These are phyloP conservation scores for Enteromius afrohamiltoni DNA, from an alignment of 2,797 vertebrate genomes.

Conservation along the genomic window DNA sequence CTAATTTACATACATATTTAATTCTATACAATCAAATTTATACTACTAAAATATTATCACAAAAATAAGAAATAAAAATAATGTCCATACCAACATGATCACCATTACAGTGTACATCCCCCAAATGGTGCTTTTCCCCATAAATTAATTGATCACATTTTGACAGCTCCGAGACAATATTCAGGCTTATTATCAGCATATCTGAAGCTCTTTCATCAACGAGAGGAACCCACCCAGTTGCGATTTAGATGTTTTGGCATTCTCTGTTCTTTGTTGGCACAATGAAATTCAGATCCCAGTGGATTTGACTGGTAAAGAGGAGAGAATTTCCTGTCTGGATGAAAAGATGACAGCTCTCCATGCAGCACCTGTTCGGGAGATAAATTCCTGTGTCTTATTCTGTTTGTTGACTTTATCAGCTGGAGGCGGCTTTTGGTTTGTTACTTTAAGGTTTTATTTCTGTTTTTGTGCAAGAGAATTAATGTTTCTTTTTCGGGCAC, in stretches of 20 bases:
- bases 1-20: background rate
- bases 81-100: background rate
- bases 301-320: constrained; percentile 65
- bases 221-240: constrained; percentile 38
- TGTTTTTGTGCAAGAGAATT: constrained; percentile 29
- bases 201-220: constrained; percentile 26
- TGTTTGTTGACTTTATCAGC: constrained; percentile 38
- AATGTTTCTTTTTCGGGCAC: constrained; percentile 26
- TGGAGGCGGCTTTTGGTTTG: constrained; percentile 34
- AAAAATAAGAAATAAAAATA: background rate
- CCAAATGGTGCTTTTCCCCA: background rate
- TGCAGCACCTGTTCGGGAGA: constrained; percentile 36
- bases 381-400: constrained; percentile 31
- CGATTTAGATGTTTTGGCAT: constrained; percentile 45
- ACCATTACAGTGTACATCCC: background rate
- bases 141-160: background rate
- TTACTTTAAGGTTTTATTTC: constrained; percentile 40
- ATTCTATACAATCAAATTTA: background rate
- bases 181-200: constrained; percentile 11
- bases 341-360: constrained; percentile 45
- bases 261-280: constrained; percentile 40
- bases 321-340: constrained; percentile 43
- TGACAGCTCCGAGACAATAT: background rate
- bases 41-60: background rate
- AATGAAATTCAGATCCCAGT: constrained; percentile 44